Evolutionary conservation across 2,113 vertebrate species (phyloP).

Genomic region (Elephantulus edwardii): DNA sequence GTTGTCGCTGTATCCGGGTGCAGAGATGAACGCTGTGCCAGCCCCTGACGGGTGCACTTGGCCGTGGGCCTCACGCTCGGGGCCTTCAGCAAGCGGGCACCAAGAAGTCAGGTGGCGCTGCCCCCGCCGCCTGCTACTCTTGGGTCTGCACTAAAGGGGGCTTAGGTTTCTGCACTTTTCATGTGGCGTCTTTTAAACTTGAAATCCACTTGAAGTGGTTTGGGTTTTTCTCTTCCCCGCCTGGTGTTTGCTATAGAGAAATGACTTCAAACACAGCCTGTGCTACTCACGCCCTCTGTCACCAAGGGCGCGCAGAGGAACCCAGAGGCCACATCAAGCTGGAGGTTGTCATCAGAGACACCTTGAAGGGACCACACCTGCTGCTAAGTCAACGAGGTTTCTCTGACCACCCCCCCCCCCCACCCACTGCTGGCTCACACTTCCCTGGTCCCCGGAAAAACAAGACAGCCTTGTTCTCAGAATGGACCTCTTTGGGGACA

Average conservation of each 20-base stretch:
- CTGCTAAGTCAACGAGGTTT: neutral
- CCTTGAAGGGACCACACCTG: neutral
- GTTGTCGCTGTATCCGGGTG: neutral
- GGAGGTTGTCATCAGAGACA: constrained; percentile 11
- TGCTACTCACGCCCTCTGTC: neutral
- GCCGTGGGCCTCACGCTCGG: accelerated
- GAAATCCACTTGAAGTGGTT: constrained; percentile 80
- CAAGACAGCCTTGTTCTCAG: constrained; percentile 11
- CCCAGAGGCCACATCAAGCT: constrained; percentile 71
- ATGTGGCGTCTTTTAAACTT: constrained; percentile 77
- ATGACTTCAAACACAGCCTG: constrained; percentile 56
- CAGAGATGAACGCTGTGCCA: neutral
- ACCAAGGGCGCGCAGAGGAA: constrained; percentile 28
- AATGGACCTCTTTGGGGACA: neutral
- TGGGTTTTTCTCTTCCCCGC: constrained; percentile 56
- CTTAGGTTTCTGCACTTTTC: constrained; percentile 76
- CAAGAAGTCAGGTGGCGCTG: neutral
- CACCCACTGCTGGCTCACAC: neutral
- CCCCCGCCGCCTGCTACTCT: constrained; percentile 24
- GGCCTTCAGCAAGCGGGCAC: neutral
- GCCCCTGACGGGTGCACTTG: neutral
- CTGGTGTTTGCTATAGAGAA: constrained; percentile 50
- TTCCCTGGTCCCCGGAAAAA: neutral
- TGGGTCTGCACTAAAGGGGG: constrained; percentile 53
- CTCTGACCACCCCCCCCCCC: neutral